Evolutionary conservation across 2,113 vertebrate genomes (phyloP), one percentile per base, ranked within the genome.

Genomic region (Oostethus manadensis): DNA sequence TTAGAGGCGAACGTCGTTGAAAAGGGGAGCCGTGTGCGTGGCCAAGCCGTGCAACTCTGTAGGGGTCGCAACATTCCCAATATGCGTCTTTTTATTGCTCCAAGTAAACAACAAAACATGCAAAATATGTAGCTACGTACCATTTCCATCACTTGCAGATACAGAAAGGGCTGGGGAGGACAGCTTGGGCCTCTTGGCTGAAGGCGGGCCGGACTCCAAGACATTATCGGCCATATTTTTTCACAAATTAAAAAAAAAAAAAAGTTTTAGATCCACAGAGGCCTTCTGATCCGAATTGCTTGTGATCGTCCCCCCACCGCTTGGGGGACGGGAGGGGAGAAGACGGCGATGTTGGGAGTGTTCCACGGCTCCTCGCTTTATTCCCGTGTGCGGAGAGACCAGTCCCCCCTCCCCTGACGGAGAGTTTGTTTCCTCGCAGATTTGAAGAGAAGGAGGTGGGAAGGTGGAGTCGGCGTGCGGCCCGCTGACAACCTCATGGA

Each of bases 221-320:
- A 98, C 94, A 94, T 98, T 98, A 93, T 99, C 97, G 92, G 96
- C 95, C 96, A 99, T 99, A 95, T 96, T 96, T 93, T 84, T 80
- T 59, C 57, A 77, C 78, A 70, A 86, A 84, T 81, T 78, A 14
- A 58, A n/a, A n/a, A n/a, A n/a, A 57, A 58, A 58, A 79, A 84
- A 78, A 81, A 77, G 59, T 63, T 68, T 78, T 71, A 85, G 75
- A 77, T 88, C 84, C 86, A 73, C 77, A 58, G 66, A 77, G 85
- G 73, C 78, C 77, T 80, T 74, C 63, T 26, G 48, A 8, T 70
- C 56, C 71, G 68, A 70, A 66, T 62, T 5, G 55, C 55, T 71
- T 73, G 29, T 60, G 73, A 70, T 86, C 77, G 77, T 70, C 84
- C 84, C 86, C 86, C 86, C 87, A 81, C 87, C 86, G 80, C 74